Evolutionary conservation across 2,888 invertebrate genomes (phyloP).

Genomic region (Drosophila paramelanica): DNA sequence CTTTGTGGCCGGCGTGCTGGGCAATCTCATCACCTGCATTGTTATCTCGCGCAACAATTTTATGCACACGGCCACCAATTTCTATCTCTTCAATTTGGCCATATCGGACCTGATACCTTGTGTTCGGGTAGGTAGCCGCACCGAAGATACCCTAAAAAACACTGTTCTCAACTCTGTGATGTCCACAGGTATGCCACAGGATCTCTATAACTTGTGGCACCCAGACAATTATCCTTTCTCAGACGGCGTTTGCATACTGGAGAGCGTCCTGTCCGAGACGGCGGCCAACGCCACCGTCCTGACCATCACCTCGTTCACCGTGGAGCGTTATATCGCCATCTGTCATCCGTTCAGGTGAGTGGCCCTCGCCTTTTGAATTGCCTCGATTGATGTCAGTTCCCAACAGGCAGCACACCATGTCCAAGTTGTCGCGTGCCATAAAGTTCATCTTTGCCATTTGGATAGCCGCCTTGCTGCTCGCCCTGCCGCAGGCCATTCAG

Average conservation of each 20-base stretch:
- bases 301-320: constrained; percentile 94
- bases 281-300: constrained; percentile 93
- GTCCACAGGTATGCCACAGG: constrained; percentile 89
- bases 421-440: constrained; percentile 93
- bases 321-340: constrained; percentile 94
- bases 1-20: constrained; percentile 90
- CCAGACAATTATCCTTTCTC: constrained; percentile 91
- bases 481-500: constrained; percentile 89
- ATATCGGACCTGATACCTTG: constrained; percentile 91
- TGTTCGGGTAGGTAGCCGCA: constrained; percentile 87
- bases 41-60: constrained; percentile 93
- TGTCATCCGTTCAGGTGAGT: constrained; percentile 90
- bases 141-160: too few relatives aligned
- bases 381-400: constrained; percentile 47
- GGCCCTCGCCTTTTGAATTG: constrained; percentile 6
- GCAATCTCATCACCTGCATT: constrained; percentile 93
- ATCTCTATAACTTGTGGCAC: constrained; percentile 91
- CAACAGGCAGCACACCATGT: constrained; percentile 90
- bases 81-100: constrained; percentile 94
- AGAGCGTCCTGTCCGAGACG: constrained; percentile 92
- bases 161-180: not conserved
- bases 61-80: constrained; percentile 93
- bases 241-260: constrained; percentile 90
- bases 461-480: constrained; percentile 90
- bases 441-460: constrained; percentile 93